Conservation (phyloP, 1,140 invertebrate genomes). For the Euwallacea similis region DNA sequence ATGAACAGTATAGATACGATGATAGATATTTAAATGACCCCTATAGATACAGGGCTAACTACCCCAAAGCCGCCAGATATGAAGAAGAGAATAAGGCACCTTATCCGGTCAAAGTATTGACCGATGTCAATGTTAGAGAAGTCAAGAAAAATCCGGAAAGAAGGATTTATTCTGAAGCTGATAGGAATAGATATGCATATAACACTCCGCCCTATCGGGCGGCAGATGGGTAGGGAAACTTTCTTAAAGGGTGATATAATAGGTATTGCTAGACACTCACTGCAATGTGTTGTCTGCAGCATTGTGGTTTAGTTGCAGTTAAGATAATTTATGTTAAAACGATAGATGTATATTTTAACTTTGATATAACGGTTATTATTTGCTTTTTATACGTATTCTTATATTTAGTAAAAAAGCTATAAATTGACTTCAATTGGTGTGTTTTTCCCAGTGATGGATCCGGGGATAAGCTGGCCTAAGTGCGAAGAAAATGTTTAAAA, state of each 20-base stretch:
- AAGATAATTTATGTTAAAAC: not conserved
- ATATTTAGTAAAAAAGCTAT: no score
- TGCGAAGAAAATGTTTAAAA: no score
- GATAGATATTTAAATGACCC: conserved; percentile 37
- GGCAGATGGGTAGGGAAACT: conserved; percentile 17
- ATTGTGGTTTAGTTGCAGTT: no score
- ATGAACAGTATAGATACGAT: conserved; percentile 40
- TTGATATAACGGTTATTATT: no score
- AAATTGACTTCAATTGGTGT: no score
- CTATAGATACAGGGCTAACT: conserved; percentile 33
- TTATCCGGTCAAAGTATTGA: conserved; percentile 48
- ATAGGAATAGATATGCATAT: conserved; percentile 41
- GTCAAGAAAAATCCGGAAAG: conserved; percentile 50
- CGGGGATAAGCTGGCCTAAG: no score
- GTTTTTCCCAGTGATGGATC: no score
- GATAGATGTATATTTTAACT: no score
- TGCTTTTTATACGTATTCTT: no score
- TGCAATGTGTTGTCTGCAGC: no score
- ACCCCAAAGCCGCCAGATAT: conserved; percentile 39
- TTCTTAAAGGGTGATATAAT: not conserved
- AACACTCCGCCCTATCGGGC: conserved; percentile 30
- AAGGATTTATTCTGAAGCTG: conserved; percentile 49
- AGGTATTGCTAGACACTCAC: no score
- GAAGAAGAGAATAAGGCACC: conserved; percentile 39
- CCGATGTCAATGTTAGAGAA: conserved; percentile 48